phyloP scores from a whole-genome alignment of 2,797 vertebrate species.

The Lithobates sylvaticus region DNA sequence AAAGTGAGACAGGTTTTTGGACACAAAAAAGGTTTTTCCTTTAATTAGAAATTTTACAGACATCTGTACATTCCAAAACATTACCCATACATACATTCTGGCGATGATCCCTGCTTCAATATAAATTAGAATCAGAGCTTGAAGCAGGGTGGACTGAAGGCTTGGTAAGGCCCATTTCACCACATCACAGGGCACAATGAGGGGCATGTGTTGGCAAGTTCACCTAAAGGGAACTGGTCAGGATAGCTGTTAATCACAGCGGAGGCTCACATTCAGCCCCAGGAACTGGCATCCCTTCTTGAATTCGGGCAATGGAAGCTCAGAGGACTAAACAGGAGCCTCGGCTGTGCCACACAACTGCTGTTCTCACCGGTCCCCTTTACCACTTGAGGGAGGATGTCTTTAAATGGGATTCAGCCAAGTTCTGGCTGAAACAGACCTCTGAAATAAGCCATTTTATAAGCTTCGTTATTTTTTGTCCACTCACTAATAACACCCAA shows the following conservation, averaged over 20 bases:
- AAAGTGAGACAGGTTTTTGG: constrained; percentile 12
- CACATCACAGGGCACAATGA: constrained; percentile 31
- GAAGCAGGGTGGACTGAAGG: constrained; percentile 31
- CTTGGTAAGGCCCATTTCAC: constrained; percentile 21
- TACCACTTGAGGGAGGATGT: constrained; percentile 38
- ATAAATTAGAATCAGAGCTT: constrained; percentile 53
- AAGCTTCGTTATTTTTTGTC: not conserved
- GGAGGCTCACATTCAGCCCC: no score
- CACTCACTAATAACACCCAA: not conserved
- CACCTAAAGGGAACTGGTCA: not conserved
- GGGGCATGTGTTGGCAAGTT: constrained; percentile 32
- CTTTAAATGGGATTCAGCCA: not conserved
- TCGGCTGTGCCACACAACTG: not conserved
- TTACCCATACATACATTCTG: constrained; percentile 40
- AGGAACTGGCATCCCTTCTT: no score
- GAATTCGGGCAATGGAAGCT: not conserved
- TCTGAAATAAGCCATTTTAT: not conserved
- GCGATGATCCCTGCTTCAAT: constrained; percentile 32
- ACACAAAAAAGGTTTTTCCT: constrained; percentile 50
- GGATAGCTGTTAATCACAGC: not conserved
- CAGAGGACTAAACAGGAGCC: not conserved
- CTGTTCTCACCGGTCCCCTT: not conserved
- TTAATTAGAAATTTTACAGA: constrained; percentile 59
- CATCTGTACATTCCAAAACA: constrained; percentile 62
- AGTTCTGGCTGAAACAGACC: not conserved